These are phyloP conservation scores for Hydrocynus forskahlii DNA, from an alignment of 2,797 vertebrate species.

Conservation along the genomic window DNA sequence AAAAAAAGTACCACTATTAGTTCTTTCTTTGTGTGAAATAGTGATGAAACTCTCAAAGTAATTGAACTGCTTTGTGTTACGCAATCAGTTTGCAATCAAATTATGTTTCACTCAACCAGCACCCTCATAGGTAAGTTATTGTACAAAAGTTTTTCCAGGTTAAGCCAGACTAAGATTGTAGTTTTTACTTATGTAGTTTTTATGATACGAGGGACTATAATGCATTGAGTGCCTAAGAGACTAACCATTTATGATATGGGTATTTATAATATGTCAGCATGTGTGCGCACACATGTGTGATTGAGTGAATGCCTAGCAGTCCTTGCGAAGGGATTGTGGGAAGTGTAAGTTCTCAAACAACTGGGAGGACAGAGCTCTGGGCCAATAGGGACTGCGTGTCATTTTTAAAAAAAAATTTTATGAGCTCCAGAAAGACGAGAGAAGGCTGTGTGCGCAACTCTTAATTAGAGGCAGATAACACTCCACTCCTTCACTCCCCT, in stretches of 20 bases:
- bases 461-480: slow-evolving; percentile 76
- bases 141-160: not conserved
- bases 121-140: not conserved
- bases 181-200: too few species aligned
- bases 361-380: slow-evolving; percentile 56
- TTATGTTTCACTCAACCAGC: too few species aligned
- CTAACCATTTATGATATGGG: not conserved
- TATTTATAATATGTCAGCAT: slow-evolving; percentile 22
- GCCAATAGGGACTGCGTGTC: slow-evolving; percentile 48
- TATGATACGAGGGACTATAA: too few species aligned
- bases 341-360: slow-evolving; percentile 42
- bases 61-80: too few species aligned
- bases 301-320: slow-evolving; percentile 14
- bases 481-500: slow-evolving; percentile 23
- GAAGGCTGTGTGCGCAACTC: slow-evolving; percentile 68
- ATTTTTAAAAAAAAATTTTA: slow-evolving; percentile 76
- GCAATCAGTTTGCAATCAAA: too few species aligned
- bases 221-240: not conserved
- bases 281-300: slow-evolving; percentile 7
- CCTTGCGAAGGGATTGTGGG: not conserved
- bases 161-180: not conserved
- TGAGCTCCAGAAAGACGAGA: slow-evolving; percentile 71
- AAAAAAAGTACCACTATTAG: too few species aligned
- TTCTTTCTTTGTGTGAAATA: too few species aligned
- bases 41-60: too few species aligned